Conservation (phyloP, 2,888 invertebrate species). For the Harpalus rubripes region DNA sequence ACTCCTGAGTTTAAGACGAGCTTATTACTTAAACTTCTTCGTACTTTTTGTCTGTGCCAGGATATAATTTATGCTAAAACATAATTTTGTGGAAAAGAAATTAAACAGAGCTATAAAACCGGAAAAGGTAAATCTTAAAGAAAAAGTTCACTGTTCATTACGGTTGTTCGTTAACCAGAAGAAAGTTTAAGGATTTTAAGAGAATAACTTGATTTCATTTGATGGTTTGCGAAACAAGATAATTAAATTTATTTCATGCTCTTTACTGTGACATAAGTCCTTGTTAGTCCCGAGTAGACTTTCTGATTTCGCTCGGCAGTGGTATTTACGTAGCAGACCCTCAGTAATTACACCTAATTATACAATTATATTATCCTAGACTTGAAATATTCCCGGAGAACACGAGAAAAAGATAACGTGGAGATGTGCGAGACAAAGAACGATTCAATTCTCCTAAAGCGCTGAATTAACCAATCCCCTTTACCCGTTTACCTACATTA, state of each 20-base stretch:
- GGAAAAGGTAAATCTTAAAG: neutral
- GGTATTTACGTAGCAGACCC: neutral
- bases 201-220: conserved; percentile 22
- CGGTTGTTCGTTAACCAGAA: neutral
- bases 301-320: conserved; percentile 1
- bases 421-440: conserved; percentile 3
- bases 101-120: neutral
- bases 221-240: conserved; percentile 22
- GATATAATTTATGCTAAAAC: conserved; percentile 9
- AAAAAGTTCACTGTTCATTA: neutral
- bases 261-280: conserved; percentile 17
- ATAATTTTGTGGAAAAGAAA: neutral
- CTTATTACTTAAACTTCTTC: too few relatives aligned
- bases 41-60: neutral
- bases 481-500: neutral
- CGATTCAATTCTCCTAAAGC: neutral
- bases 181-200: neutral
- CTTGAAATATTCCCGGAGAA: conserved; percentile 5
- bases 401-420: conserved; percentile 18
- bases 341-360: conserved; percentile 18
- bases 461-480: neutral
- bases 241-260: conserved; percentile 15
- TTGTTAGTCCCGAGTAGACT: neutral
- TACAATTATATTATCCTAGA: conserved; percentile 19
- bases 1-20: too few relatives aligned